Base-by-base conservation (phyloP, 2,113 vertebrate species). In the Erythrocercus mccallii region DNA sequence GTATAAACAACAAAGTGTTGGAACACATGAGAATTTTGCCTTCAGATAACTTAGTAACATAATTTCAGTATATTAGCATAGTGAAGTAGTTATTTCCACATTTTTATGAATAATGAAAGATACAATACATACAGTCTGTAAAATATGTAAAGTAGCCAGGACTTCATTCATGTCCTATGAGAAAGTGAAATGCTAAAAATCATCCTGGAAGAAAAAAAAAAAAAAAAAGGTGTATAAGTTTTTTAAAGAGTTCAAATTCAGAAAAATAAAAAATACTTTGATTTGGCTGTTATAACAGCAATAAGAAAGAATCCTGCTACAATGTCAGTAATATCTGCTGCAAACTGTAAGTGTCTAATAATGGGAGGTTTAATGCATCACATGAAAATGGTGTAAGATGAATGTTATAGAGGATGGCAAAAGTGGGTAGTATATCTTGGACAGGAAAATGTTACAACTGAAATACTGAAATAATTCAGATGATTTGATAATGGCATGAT, bases 381-480 rank as follows among this genome's bases (percentile, higher is more conserved):
- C 27, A 48, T 76, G n/a, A 44, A 93, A 79, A 68, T 37, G n/a
- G 31, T n/a, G 17, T 48, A 56, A 62, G 51, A 86, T 54, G 2
- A 68, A 65, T 91, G 33, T 78, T 84, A 65, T 9, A 12, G 61
- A 76, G 50, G 27, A 92, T 42, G 10, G 66, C 47, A 89, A 89
- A 92, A 92, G 79, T 48, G 24, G 20, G 57, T 42, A 81, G 35
- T 81, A 10, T 72, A 69, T 89, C 65, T 92, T 53, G n/a, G 13
- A 56, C 83, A 95, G 91, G 91, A 97, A 96, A 91, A 69, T 33
- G 78, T 73, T 80, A 21, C 68, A 92, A 66, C 73, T 64, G 45
- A 96, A 94, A 89, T 91, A 85, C 93, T 72, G 27, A 96, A 95
- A 96, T 95, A 95, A 94, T 93, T 94, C 81, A 70, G 87, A 50